phyloP scores from a whole-genome alignment of 1,140 invertebrate species.

The Mycetomoellerius zeteki region DNA sequence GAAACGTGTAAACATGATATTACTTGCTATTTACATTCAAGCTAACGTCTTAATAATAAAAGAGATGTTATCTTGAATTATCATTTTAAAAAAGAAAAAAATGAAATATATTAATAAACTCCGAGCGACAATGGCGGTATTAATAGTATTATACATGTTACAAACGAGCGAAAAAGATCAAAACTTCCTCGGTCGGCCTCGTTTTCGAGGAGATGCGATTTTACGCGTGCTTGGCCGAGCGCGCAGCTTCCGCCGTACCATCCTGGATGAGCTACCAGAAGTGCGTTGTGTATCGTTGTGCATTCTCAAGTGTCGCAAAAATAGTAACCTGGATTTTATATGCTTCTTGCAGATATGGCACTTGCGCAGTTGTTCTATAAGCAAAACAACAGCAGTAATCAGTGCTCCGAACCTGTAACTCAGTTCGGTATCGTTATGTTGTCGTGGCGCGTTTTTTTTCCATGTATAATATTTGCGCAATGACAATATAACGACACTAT shows the following conservation, averaged over 20 bases:
- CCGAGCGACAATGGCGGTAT: neutral
- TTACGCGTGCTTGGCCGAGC: constrained; percentile 69
- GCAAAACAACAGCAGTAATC: neutral
- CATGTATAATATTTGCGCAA: too few species aligned
- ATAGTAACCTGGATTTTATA: constrained; percentile 73
- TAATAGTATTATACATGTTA: constrained; percentile 15
- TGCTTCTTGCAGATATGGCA: constrained; percentile 77
- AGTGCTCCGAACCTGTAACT: too few species aligned
- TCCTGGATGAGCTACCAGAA: constrained; percentile 45
- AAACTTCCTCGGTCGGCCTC: constrained; percentile 75
- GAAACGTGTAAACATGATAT: neutral
- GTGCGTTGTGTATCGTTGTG: constrained; percentile 64
- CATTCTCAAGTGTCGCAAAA: constrained; percentile 73
- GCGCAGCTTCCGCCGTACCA: constrained; percentile 71
- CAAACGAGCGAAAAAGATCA: constrained; percentile 64
- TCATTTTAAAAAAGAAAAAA: constrained; percentile 25
- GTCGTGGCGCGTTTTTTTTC: too few species aligned
- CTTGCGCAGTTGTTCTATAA: constrained; percentile 72
- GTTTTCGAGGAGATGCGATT: constrained; percentile 70
- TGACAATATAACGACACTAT: too few species aligned
- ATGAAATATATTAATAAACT: neutral
- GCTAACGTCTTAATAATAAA: constrained; percentile 5
- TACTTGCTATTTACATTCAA: neutral
- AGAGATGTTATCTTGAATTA: neutral
- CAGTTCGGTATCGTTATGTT: too few species aligned